Percentiles rank a stretch among this genome's conserved stretches.
phyloP scores from a whole-genome alignment of 2,888 invertebrate species.

The Ephialtes manifestator region DNA sequence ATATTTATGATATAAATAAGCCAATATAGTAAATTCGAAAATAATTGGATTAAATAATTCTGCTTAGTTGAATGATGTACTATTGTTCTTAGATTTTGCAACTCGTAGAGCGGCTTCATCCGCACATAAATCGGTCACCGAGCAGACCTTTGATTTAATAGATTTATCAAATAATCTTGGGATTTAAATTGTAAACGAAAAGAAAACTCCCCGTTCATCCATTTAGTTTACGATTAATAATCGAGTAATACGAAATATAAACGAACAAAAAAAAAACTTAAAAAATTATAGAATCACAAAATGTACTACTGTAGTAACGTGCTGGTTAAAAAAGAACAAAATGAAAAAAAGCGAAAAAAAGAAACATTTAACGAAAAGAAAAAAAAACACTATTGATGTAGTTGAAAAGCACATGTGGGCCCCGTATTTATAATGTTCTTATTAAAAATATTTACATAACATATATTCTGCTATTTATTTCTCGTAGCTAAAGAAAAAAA shows the following conservation, averaged over 20 bases:
- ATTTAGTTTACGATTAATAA: constrained; percentile 59
- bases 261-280: constrained; percentile 55
- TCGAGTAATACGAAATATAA: constrained; percentile 72
- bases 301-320: constrained; percentile 69
- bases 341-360: constrained; percentile 71
- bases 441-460: constrained; percentile 82
- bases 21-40: no score
- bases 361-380: constrained; percentile 73
- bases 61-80: constrained; percentile 33
- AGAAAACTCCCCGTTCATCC: constrained; percentile 37
- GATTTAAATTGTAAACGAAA: constrained; percentile 48
- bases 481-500: constrained; percentile 82
- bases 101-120: constrained; percentile 40
- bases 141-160: constrained; percentile 48
- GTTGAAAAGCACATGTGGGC: constrained; percentile 82
- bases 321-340: constrained; percentile 65
- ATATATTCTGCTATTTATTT: constrained; percentile 84
- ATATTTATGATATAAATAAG: no score
- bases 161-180: constrained; percentile 45
- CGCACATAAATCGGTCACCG: constrained; percentile 31
- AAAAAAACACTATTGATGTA: constrained; percentile 81
- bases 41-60: no score
- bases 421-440: constrained; percentile 84
- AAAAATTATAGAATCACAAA: constrained; percentile 67
- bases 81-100: constrained; percentile 50